Evolutionary conservation across 2,797 vertebrate species (phyloP).

Genomic region (Hapalemur alaotrensis): DNA sequence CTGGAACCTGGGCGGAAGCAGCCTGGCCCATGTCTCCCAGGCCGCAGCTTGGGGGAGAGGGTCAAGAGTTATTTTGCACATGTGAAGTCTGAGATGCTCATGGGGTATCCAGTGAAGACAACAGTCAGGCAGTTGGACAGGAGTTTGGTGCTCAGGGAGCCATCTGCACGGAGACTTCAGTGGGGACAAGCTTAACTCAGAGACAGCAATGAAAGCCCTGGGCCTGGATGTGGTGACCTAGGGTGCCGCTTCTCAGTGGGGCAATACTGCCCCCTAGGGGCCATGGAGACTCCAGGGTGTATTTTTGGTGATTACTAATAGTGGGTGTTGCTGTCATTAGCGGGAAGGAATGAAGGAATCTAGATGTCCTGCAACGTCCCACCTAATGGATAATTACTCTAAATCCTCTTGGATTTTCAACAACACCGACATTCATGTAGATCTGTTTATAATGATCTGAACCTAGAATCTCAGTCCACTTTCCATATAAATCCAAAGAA

Average conservation of each 20-base stretch:
- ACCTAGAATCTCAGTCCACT: background rate
- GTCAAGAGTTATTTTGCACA: background rate
- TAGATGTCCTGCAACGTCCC: background rate
- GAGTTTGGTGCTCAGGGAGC: background rate
- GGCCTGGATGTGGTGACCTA: fast-evolving
- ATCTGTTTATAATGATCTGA: background rate
- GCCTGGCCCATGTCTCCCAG: background rate
- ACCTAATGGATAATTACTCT: background rate
- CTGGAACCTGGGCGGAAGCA: background rate
- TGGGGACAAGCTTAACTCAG: background rate
- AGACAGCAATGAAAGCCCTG: fast-evolving
- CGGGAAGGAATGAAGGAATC: background rate
- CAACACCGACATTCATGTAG: background rate
- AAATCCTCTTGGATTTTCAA: background rate
- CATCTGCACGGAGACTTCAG: background rate
- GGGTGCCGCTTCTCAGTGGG: background rate
- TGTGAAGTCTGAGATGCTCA: fast-evolving
- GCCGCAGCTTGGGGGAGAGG: background rate
- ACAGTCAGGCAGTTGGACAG: background rate
- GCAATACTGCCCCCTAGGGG: conserved; percentile 50
- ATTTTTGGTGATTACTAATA: background rate
- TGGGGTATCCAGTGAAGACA: background rate
- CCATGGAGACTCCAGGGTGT: background rate
- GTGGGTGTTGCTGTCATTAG: no score
- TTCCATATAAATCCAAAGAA: background rate